Percentiles rank a stretch among this genome's conserved stretches.
Evolutionary conservation across 2,113 vertebrate genomes (phyloP).

Genomic region (Brevimyrus niger): DNA sequence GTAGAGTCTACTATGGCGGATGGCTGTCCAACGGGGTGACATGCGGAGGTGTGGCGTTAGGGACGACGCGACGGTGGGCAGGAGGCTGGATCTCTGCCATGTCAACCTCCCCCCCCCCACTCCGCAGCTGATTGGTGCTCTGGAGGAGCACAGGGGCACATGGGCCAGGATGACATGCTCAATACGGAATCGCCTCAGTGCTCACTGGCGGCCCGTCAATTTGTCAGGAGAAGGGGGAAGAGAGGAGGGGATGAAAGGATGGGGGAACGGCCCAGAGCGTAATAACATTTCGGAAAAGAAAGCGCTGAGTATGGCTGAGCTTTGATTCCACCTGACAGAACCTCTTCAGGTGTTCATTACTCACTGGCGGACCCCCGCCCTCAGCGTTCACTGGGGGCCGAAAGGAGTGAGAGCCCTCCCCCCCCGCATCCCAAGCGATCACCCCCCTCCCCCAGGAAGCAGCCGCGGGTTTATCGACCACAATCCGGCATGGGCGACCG

Average conservation of each 20-base stretch:
- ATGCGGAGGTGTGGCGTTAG: neutral
- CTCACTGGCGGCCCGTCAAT: conserved; percentile 63
- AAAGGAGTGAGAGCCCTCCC: neutral
- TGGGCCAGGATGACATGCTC: conserved; percentile 14
- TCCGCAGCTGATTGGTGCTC: conserved; percentile 4
- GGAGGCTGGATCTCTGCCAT: neutral
- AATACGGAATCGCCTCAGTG: conserved; percentile 36
- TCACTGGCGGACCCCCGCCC: conserved; percentile 72
- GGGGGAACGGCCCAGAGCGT: conserved; percentile 48
- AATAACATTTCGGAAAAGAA: conserved; percentile 71
- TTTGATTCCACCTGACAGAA: conserved; percentile 82
- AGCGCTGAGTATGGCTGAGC: conserved; percentile 72
- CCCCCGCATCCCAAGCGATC: neutral
- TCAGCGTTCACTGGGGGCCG: conserved; percentile 45
- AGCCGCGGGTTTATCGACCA: neutral
- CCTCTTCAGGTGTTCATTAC: conserved; percentile 80
- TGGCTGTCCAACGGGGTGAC: neutral
- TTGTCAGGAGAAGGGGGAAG: conserved; percentile 59
- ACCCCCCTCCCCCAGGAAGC: neutral
- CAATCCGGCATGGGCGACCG: neutral
- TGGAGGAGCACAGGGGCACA: conserved; percentile 1
- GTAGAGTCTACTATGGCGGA: too few relatives aligned
- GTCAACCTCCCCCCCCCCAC: neutral
- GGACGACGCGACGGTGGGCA: neutral
- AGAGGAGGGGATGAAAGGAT: conserved; percentile 22